phyloP scores from a whole-genome alignment of 1,140 invertebrate genomes.

The Cydia pomonella region DNA sequence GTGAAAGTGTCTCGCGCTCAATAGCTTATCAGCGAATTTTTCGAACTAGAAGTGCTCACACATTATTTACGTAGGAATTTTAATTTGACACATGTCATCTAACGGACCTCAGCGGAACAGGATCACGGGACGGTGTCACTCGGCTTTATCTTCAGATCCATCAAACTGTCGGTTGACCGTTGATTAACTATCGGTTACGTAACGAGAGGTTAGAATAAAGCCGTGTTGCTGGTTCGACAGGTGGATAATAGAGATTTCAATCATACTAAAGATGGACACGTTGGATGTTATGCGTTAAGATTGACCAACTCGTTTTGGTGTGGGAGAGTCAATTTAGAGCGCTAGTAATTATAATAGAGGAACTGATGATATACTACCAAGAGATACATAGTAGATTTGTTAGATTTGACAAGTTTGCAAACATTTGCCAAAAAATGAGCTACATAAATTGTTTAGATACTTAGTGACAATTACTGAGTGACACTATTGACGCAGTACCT shows the following conservation, averaged over 20 bases:
- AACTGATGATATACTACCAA: too few species aligned
- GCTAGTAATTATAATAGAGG: not conserved
- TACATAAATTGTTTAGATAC: too few species aligned
- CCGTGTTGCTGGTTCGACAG: conserved; percentile 22
- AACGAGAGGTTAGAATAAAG: conserved; percentile 48
- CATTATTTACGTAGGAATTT: conserved; percentile 43
- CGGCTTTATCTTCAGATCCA: conserved; percentile 45
- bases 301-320: not conserved
- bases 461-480: too few species aligned
- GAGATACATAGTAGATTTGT: too few species aligned
- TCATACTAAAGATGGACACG: not conserved
- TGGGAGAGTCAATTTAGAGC: not conserved
- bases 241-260: conserved; percentile 27
- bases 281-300: not conserved
- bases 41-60: conserved; percentile 15
- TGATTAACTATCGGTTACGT: conserved; percentile 49
- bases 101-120: conserved; percentile 40
- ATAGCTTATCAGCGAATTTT: conserved; percentile 13
- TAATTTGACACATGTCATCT: conserved; percentile 48
- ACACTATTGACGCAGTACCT: too few species aligned
- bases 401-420: too few species aligned
- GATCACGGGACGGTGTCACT: conserved; percentile 36
- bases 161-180: conserved; percentile 50
- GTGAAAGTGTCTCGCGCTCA: not conserved
- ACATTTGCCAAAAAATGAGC: too few species aligned